phyloP scores from a whole-genome alignment of 2,113 vertebrate species.

The Enhydra lutris region DNA sequence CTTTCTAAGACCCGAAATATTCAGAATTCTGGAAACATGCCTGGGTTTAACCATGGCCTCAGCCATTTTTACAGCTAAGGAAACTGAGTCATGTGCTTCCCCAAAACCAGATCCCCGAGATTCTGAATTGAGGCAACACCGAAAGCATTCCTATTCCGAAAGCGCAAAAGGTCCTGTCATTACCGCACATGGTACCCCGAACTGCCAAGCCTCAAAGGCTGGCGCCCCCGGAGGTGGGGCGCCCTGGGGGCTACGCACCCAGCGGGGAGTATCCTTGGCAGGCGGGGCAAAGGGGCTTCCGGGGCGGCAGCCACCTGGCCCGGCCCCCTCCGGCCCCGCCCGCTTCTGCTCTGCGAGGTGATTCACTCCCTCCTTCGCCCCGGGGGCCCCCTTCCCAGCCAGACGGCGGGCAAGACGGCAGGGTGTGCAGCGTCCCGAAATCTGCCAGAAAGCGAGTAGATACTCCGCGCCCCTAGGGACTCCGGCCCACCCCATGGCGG shows the following conservation, averaged over 20 bases:
- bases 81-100: constrained; percentile 26
- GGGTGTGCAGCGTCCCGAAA: constrained; percentile 55
- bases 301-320: constrained; percentile 72
- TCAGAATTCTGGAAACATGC: constrained; percentile 9
- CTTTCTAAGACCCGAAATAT: constrained; percentile 28
- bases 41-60: background rate
- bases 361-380: constrained; percentile 73
- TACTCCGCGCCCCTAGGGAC: background rate
- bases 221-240: background rate
- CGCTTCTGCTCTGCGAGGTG: constrained; percentile 37
- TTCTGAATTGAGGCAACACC: background rate
- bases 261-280: background rate
- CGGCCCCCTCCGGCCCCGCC: constrained; percentile 69
- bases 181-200: background rate
- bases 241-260: background rate
- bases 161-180: background rate
- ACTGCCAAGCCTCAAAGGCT: background rate
- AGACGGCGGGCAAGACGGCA: constrained; percentile 44
- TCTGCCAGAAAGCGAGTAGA: constrained; percentile 8
- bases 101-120: background rate
- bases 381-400: constrained; percentile 62
- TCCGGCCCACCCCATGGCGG: constrained; percentile 62
- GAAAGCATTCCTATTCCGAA: background rate
- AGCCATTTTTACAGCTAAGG: background rate
- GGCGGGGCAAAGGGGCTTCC: constrained; percentile 65